These are phyloP conservation scores for Zosterops japonicus DNA, from an alignment of 2,113 vertebrate genomes.

Conservation along the genomic window DNA sequence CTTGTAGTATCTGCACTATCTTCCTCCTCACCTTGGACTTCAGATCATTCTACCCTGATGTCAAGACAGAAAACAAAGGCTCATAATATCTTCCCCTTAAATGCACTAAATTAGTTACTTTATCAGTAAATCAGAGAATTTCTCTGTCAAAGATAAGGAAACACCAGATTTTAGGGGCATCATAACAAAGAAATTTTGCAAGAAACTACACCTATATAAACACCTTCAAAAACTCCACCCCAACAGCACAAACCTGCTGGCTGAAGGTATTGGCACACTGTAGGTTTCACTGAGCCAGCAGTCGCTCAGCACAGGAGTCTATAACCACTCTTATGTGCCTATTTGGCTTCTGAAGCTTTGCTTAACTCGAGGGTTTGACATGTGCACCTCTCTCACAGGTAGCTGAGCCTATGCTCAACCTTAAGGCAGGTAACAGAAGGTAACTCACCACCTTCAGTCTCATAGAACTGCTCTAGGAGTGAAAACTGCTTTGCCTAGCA, in stretches of 20 bases:
- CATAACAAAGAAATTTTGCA: not conserved
- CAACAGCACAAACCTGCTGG: not conserved
- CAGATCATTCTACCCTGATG: conserved; percentile 23
- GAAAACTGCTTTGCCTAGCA: not conserved
- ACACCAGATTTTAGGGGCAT: conserved; percentile 16
- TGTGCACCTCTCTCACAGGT: not conserved
- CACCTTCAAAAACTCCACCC: not conserved
- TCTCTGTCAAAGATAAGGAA: conserved; percentile 18
- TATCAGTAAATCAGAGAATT: conserved; percentile 13
- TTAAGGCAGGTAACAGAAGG: conserved; percentile 40
- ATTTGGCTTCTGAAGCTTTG: not conserved
- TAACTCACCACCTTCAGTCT: not conserved
- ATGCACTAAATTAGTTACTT: conserved; percentile 27
- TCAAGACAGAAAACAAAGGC: not conserved
- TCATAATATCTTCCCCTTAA: not conserved
- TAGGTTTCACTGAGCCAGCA: not conserved
- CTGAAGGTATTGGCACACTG: not conserved
- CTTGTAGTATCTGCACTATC: conserved; percentile 39
- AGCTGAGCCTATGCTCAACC: not conserved
- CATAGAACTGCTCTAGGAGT: not conserved
- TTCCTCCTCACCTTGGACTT: conserved; percentile 2
- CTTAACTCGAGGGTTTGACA: not conserved
- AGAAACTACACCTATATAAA: conserved; percentile 14
- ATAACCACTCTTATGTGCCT: not conserved
- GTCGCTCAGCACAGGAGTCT: not conserved